These are phyloP conservation scores for Drosophila imparisetae DNA, from an alignment of 2,888 invertebrate species.

Conservation along the genomic window DNA sequence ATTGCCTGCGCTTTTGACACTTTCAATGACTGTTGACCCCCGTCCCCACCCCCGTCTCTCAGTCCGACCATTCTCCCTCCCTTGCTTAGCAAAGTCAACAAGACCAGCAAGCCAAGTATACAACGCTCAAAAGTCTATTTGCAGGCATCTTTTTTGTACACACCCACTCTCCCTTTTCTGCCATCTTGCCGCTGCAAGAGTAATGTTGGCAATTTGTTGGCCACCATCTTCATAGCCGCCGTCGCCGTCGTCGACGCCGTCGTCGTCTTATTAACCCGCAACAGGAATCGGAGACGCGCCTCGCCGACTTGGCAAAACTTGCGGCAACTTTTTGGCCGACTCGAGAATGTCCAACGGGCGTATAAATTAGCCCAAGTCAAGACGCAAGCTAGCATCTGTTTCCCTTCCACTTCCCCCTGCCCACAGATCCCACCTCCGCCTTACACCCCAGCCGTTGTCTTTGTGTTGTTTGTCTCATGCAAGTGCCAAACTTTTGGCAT, in stretches of 20 bases:
- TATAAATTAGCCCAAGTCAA: conserved; percentile 74
- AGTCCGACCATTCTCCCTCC: background rate
- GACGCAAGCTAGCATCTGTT: conserved; percentile 56
- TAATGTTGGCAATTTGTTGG: conserved; percentile 78
- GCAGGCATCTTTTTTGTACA: conserved; percentile 46
- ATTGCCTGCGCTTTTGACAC: conserved; percentile 79
- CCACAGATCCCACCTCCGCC: background rate
- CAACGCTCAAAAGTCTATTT: conserved; percentile 78
- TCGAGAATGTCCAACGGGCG: conserved; percentile 79
- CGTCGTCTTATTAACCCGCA: conserved; percentile 76
- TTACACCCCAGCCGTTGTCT: background rate
- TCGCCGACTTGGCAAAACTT: conserved; percentile 65
- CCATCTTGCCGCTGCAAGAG: conserved; percentile 46
- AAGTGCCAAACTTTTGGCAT: conserved; percentile 76
- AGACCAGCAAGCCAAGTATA: conserved; percentile 65
- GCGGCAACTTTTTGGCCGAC: conserved; percentile 75
- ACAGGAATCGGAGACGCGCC: conserved; percentile 61
- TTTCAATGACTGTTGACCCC: conserved; percentile 62
- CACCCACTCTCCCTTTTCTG: background rate
- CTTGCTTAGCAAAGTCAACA: conserved; percentile 57
- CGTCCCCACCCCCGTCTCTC: background rate
- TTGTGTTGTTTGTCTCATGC: conserved; percentile 33
- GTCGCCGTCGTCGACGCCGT: conserved; percentile 50
- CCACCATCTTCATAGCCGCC: conserved; percentile 55
- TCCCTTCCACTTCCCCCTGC: background rate